Evolutionary conservation across 2,113 vertebrate species (phyloP).

Genomic region (Struthidea cinerea): DNA sequence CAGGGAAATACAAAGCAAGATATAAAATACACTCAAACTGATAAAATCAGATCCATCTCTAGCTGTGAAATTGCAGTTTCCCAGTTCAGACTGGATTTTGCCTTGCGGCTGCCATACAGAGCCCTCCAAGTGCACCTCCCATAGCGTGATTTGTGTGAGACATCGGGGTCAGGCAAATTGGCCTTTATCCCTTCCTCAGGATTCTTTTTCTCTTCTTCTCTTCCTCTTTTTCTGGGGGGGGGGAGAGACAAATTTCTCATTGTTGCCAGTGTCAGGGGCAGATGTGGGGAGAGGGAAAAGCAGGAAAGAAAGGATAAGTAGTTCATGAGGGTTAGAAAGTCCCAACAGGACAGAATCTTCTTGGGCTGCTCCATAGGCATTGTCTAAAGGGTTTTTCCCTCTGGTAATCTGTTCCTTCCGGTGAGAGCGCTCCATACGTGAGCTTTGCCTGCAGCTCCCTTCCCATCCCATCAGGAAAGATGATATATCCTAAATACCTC

Average conservation of each 20-base stretch:
- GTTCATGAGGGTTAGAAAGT: neutral
- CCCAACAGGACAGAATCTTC: neutral
- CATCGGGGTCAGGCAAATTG: neutral
- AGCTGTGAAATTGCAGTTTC: neutral
- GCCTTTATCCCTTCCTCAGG: neutral
- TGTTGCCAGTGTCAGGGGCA: neutral
- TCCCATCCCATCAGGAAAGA: constrained; percentile 58
- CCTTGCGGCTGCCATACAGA: neutral
- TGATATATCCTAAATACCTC: constrained; percentile 54
- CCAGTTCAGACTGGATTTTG: neutral
- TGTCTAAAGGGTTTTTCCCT: neutral
- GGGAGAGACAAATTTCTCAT: neutral
- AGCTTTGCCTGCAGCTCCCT: constrained; percentile 24
- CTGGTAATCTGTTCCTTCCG: constrained; percentile 53
- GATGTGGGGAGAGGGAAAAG: neutral
- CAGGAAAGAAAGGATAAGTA: neutral
- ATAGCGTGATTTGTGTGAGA: rapidly evolving
- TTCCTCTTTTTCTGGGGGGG: neutral
- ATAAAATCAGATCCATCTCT: neutral
- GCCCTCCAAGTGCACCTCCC: neutral
- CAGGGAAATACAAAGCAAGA: neutral
- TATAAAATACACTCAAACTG: neutral
- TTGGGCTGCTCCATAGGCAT: neutral
- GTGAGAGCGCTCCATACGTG: constrained; percentile 24
- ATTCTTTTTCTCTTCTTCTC: neutral